phyloP scores from a whole-genome alignment of 2,888 invertebrate genomes.

The Lysandra bellargus region DNA sequence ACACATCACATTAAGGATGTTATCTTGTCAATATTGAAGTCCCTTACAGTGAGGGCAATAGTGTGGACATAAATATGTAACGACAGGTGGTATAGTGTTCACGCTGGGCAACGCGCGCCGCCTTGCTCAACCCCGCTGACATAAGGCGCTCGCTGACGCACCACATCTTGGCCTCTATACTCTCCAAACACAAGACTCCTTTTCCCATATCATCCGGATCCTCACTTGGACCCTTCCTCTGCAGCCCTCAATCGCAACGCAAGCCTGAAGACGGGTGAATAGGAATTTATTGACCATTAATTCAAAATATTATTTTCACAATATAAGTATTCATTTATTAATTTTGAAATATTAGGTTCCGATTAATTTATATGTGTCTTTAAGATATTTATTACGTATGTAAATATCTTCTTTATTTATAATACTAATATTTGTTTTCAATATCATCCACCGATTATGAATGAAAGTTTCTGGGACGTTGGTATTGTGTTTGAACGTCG shows the following conservation, averaged over 20 bases:
- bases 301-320: conserved; percentile 82
- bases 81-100: conserved; percentile 80
- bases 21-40: conserved; percentile 81
- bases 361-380: conserved; percentile 81
- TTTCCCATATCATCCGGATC: conserved; percentile 35
- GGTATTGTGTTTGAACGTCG: conserved; percentile 22
- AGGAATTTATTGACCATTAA: conserved; percentile 81
- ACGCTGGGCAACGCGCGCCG: conserved; percentile 79
- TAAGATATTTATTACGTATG: conserved; percentile 80
- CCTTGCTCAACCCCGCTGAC: conserved; percentile 48
- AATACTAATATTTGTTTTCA: conserved; percentile 72
- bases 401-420: conserved; percentile 79
- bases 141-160: conserved; percentile 26
- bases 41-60: conserved; percentile 80
- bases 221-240: conserved; percentile 47
- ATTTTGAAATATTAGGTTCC: conserved; percentile 81
- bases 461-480: conserved; percentile 36
- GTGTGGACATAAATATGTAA: conserved; percentile 81
- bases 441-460: conserved; percentile 51
- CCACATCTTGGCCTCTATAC: conserved; percentile 4
- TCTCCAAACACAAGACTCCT: conserved; percentile 32
- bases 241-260: conserved; percentile 63
- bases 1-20: conserved; percentile 82
- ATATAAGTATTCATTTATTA: conserved; percentile 81
- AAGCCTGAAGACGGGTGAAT: conserved; percentile 80